Base-by-base conservation (phyloP, 2,797 vertebrate genomes). In the Gymnopithys bicolor region DNA sequence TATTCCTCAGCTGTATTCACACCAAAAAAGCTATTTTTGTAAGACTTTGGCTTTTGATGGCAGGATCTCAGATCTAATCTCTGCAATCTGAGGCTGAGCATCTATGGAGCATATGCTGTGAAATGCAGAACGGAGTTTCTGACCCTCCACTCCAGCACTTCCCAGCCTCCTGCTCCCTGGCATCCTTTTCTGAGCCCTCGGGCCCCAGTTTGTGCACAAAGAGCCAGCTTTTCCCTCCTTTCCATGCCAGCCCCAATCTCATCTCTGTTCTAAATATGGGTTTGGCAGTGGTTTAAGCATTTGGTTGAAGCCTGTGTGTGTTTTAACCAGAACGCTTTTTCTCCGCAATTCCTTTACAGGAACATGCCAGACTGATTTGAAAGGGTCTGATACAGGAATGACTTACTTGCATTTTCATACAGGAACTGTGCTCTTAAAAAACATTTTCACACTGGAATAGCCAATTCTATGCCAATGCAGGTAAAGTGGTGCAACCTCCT, bases 111-210 rank as follows among this genome's bases (percentile, higher is more conserved):
- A 92, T 96, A 93, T 69, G 87, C 8, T 91, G 84, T 56, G 70
- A 81, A 63, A 68, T 3, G n/a, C 87, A 86, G 92, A 81, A 25
- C 0, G 2, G 46, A 68, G 79, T 55, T 71, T 75, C 73, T 94
- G 94, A 97, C 94, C 94, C 82, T 88, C 81, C 89, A 87, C 84
- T 93, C 90, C 92, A 92, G 66, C 69, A 49, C n/a, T 91, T 91
- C 10, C 3, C 70, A 79, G 77, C 49, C 67, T 93, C 64, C 83
- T 53, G 77, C 74, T 90, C 88, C 17, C 9, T 9, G 7, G 32
- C 77, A 90, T 67, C 32, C 12, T 89, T 90, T 64, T 46, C 70
- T 23, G 68, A 91, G 91, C 73, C 87, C 82, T 73, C 6, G 0
- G 91, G 91, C 71, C 84, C 66, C 73, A 80, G 28, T 92, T 91